These are phyloP conservation scores for Trichogramma evanescens DNA, from an alignment of 2,888 invertebrate genomes.

Conservation along the genomic window DNA sequence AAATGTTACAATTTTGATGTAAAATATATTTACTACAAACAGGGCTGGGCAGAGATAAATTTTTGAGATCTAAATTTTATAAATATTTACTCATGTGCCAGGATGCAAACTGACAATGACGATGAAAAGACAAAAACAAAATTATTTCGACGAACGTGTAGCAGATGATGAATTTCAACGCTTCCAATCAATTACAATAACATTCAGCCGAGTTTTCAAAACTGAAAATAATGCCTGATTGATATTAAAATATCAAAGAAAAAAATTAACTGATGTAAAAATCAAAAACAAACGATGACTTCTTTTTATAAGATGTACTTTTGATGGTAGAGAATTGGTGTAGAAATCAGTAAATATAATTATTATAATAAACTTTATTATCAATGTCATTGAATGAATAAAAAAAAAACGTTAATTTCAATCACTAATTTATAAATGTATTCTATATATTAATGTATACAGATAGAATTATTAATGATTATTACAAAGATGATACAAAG, in stretches of 20 bases:
- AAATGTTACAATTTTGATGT: background rate
- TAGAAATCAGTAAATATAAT: background rate
- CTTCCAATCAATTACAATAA: too few relatives aligned
- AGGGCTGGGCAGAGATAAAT: slow-evolving; percentile 13
- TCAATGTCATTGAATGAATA: too few relatives aligned
- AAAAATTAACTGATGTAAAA: too few relatives aligned
- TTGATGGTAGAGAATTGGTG: too few relatives aligned
- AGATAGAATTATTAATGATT: background rate
- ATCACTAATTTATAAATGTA: background rate
- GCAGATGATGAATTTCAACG: too few relatives aligned
- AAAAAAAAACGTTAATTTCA: too few relatives aligned
- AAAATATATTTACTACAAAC: background rate
- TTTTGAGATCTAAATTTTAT: slow-evolving; percentile 13
- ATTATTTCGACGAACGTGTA: background rate
- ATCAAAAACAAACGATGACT: too few relatives aligned
- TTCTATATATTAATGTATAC: background rate
- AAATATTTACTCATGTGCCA: background rate
- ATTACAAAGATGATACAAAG: slow-evolving; percentile 8
- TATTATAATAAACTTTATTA: background rate
- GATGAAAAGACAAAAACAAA: background rate
- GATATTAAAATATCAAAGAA: too few relatives aligned
- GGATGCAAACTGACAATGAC: background rate
- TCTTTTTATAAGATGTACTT: too few relatives aligned
- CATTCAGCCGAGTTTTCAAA: too few relatives aligned
- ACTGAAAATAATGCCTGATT: too few relatives aligned